These are phyloP conservation scores for Hoplodrina blanda DNA, from an alignment of 2,888 invertebrate genomes.

Conservation along the genomic window DNA sequence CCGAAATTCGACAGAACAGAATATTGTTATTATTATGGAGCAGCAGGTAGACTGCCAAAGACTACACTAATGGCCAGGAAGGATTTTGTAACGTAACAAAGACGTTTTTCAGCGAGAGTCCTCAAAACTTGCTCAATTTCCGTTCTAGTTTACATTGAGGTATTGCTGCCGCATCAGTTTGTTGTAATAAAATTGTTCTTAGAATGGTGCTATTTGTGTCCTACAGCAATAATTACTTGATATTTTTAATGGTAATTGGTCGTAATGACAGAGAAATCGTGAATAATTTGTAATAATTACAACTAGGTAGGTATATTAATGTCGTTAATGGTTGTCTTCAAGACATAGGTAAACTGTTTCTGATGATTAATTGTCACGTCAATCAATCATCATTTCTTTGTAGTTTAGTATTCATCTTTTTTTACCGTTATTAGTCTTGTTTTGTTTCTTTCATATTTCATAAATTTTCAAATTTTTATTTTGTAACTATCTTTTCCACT, in stretches of 20 bases:
- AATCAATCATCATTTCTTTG: constrained; percentile 32
- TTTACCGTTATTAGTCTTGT: background rate
- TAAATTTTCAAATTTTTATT: constrained; percentile 1
- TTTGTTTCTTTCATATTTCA: constrained; percentile 15
- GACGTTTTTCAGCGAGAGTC: constrained; percentile 27
- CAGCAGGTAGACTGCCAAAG: constrained; percentile 35
- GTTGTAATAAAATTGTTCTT: constrained; percentile 32
- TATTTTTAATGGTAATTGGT: constrained; percentile 25
- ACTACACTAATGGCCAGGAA: constrained; percentile 44
- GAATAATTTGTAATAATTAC: constrained; percentile 40
- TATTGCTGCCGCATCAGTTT: constrained; percentile 36
- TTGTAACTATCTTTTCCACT: background rate
- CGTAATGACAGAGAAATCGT: constrained; percentile 32
- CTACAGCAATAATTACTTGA: constrained; percentile 13
- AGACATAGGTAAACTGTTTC: constrained; percentile 22
- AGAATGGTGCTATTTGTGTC: constrained; percentile 3
- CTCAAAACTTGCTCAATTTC: constrained; percentile 53
- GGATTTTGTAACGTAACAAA: constrained; percentile 51
- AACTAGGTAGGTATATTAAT: constrained; percentile 25
- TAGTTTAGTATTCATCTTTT: constrained; percentile 1
- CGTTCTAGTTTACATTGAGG: constrained; percentile 41
- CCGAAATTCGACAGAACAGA: too few relatives aligned
- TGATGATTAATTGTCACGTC: constrained; percentile 41
- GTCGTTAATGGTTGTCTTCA: constrained; percentile 32
- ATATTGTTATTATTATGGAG: constrained; percentile 6